These are phyloP conservation scores for Gymnocheta viridis DNA, from an alignment of 2,888 invertebrate genomes.

Conservation along the genomic window DNA sequence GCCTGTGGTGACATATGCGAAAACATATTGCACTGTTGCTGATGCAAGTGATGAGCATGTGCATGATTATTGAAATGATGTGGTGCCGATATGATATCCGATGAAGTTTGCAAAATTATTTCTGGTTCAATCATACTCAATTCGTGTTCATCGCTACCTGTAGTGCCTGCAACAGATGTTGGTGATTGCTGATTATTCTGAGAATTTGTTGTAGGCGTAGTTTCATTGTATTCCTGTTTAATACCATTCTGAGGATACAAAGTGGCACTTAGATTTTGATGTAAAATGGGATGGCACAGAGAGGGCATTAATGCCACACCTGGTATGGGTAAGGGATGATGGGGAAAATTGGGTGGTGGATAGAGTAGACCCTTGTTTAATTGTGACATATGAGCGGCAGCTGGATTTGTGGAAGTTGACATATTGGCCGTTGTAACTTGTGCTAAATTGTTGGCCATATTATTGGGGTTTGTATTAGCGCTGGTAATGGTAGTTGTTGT, in stretches of 20 bases:
- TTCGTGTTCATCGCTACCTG: constrained; percentile 73
- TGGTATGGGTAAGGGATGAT: constrained; percentile 78
- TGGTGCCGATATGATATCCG: constrained; percentile 77
- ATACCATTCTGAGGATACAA: constrained; percentile 78
- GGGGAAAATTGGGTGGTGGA: constrained; percentile 78
- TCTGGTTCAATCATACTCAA: constrained; percentile 78
- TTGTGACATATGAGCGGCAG: constrained; percentile 77
- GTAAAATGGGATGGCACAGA: constrained; percentile 78
- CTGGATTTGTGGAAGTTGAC: constrained; percentile 59
- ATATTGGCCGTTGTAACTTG: constrained; percentile 53
- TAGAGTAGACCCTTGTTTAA: constrained; percentile 76
- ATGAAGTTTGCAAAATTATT: constrained; percentile 78
- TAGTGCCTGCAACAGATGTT: constrained; percentile 14
- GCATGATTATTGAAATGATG: constrained; percentile 76
- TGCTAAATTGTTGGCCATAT: constrained; percentile 39
- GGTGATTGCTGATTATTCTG: constrained; percentile 60
- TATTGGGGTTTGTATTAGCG: constrained; percentile 59
- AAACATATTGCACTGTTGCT: constrained; percentile 79
- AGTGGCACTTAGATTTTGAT: constrained; percentile 78
- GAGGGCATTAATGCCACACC: constrained; percentile 79
- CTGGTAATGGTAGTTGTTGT: constrained; percentile 72
- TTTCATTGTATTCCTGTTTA: constrained; percentile 76
- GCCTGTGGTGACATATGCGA: constrained; percentile 79
- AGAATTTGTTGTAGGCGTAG: constrained; percentile 69
- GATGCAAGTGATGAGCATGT: constrained; percentile 74